phyloP scores from a whole-genome alignment of 2,113 vertebrate genomes.

The Donacobius atricapilla region DNA sequence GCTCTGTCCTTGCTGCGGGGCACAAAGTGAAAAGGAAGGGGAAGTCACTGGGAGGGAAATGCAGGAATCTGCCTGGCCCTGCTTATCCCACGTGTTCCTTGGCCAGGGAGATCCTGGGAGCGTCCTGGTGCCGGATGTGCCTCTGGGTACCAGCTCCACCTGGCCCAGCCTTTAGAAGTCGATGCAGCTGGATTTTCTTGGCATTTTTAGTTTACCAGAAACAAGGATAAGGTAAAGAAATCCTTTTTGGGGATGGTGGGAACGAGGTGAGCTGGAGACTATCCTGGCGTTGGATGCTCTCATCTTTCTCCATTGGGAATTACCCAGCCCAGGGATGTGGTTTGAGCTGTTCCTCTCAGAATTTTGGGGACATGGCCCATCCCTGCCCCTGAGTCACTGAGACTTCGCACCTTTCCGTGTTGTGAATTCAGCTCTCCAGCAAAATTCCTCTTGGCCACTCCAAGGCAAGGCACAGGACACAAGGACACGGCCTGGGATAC shows the following conservation, averaged over 20 bases:
- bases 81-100: neutral
- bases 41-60: neutral
- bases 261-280: neutral
- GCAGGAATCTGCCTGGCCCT: neutral
- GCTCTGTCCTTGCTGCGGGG: neutral
- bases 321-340: neutral
- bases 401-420: neutral
- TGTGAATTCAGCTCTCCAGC: neutral
- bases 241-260: neutral
- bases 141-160: neutral
- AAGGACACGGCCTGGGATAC: neutral
- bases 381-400: rapidly evolving
- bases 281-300: rapidly evolving
- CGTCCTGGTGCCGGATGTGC: neutral
- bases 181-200: neutral
- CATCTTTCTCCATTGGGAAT: neutral
- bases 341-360: neutral
- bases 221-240: neutral
- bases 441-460: neutral
- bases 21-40: neutral
- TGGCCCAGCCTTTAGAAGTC: neutral
- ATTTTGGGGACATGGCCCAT: neutral
- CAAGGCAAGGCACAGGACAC: neutral
- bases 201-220: neutral
- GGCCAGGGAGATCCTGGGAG: neutral